Evolutionary conservation across 2,113 vertebrate species (phyloP), one percentile per base, ranked within the genome.

Genomic region (Onychostruthus taczanowskii): DNA sequence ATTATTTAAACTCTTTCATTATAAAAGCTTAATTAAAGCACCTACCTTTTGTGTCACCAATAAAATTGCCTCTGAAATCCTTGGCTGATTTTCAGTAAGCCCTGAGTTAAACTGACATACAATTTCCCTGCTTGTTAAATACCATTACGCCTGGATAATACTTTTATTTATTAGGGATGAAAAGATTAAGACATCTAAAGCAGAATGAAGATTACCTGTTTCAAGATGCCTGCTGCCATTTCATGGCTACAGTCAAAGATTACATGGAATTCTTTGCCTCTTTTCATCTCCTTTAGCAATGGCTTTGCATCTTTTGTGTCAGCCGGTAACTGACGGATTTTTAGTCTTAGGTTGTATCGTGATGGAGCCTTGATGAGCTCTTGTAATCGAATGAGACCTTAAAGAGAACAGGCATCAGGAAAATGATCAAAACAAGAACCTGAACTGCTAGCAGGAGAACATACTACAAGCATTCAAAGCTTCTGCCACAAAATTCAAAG

Each of bases 351-450:
- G 97, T 99, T 99, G 97, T 99, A 99, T 31, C 99, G 98, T 55
- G 99, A 99, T 46, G 99, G 99, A 59, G 99, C 99, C 96, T 99
- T 99, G 97, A 99, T 99, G 91, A 99, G 99, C 96, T 99, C 99
- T 96, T 99, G 99, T 97, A 99, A 98, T 80, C 99, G 99, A 98
- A 99, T 99, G 91, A 99, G 98, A 95, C 99, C 99, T 99, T 97
- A 64, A 96, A 86, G n/a, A 97, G 97, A 97, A 93, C 26, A 96
- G 78, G 73, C 31, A 23, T 24, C 5, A 28, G 67, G 88, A 89
- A 93, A 35, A 69, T 95, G 72, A 93, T 26, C 82, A 86, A 94
- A 68, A 93, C 83, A 37, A 93, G 68, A 95, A 44, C 49, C 67
- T 77, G 27, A 78, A 53, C 64, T 88, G 21, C 64, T 77, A 63